Percentiles rank a stretch among this genome's conserved stretches.
These are phyloP conservation scores for Nestor notabilis DNA, from an alignment of 2,113 vertebrate genomes.

Conservation along the genomic window DNA sequence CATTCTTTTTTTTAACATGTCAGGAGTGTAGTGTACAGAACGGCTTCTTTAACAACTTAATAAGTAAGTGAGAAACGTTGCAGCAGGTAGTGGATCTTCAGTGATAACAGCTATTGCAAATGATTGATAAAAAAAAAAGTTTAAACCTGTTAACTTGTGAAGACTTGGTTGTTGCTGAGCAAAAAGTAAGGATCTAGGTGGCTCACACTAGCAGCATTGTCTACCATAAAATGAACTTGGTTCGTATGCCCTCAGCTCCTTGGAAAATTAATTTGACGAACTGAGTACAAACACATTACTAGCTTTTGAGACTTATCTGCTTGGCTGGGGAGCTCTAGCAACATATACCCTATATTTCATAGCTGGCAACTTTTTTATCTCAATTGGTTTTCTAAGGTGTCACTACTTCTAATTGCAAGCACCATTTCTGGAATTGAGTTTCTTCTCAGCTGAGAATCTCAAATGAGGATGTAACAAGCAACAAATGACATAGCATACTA, in stretches of 20 bases:
- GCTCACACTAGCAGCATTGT: background rate
- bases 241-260: background rate
- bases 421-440: background rate
- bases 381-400: background rate
- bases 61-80: constrained; percentile 20
- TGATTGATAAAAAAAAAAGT: background rate
- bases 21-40: constrained; percentile 28
- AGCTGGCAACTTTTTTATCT: background rate
- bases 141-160: constrained; percentile 38
- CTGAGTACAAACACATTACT: background rate
- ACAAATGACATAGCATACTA: background rate
- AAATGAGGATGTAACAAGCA: background rate
- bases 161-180: background rate
- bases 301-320: background rate
- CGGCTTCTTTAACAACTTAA: constrained; percentile 25
- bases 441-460: background rate
- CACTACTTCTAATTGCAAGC: background rate
- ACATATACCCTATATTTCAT: background rate
- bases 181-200: background rate
- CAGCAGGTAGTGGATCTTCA: background rate
- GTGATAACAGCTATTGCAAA: background rate
- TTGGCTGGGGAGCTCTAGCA: background rate
- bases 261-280: background rate
- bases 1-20: constrained; percentile 52
- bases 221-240: background rate